Evolutionary conservation across 2,888 invertebrate species (phyloP).

Genomic region (Lithophane ornitopus): DNA sequence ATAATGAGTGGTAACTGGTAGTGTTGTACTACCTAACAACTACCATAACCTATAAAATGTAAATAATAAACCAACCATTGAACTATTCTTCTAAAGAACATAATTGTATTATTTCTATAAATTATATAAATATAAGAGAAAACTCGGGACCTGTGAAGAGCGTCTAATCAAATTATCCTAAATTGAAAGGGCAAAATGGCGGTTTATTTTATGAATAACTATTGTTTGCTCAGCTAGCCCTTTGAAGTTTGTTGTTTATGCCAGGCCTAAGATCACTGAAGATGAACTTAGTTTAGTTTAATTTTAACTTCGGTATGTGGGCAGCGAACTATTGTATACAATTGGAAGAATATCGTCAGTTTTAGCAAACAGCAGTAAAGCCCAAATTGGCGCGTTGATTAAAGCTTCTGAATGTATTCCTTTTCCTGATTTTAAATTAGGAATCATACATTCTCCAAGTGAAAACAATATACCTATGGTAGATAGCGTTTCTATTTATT

Average conservation of each 20-base stretch:
- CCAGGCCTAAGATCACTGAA: slow-evolving; percentile 37
- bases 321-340: slow-evolving; percentile 1
- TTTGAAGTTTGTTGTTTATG: slow-evolving; percentile 47
- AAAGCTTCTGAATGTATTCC: not conserved
- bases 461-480: too few relatives aligned
- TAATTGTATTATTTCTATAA: slow-evolving; percentile 3
- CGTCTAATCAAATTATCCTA: slow-evolving; percentile 33
- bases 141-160: slow-evolving; percentile 13
- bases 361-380: not conserved
- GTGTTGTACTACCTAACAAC: too few relatives aligned
- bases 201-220: slow-evolving; percentile 48
- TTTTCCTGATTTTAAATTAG: not conserved
- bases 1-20: too few relatives aligned
- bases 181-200: slow-evolving; percentile 28
- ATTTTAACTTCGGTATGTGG: slow-evolving; percentile 19
- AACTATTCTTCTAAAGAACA: not conserved
- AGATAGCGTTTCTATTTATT: not conserved
- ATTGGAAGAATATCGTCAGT: not conserved
- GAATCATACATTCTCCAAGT: not conserved
- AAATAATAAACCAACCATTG: too few relatives aligned
- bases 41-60: too few relatives aligned
- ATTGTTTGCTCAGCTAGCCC: slow-evolving; percentile 20
- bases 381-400: not conserved
- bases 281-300: slow-evolving; percentile 26
- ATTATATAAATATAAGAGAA: slow-evolving; percentile 12